Evolutionary conservation across 2,888 invertebrate species (phyloP).

Genomic region (Anticlea derivata): DNA sequence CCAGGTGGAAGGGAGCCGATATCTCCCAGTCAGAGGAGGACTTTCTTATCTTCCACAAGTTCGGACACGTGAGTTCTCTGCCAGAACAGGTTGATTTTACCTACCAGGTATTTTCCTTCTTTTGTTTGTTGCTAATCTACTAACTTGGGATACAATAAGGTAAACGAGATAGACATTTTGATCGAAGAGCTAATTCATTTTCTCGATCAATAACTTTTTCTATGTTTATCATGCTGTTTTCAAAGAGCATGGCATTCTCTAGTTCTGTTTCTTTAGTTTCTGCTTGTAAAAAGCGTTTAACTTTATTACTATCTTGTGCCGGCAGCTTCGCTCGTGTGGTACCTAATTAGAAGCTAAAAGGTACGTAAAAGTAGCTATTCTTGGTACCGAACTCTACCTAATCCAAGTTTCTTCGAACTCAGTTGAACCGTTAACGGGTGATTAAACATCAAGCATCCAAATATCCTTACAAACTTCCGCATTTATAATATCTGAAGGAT

Average conservation of each 20-base stretch:
- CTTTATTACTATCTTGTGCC: slow-evolving; percentile 26
- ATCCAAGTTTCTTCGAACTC: too few relatives aligned
- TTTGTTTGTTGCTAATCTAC: slow-evolving; percentile 56
- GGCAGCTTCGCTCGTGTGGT: too few relatives aligned
- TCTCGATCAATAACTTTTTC: background rate
- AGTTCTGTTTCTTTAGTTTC: too few relatives aligned
- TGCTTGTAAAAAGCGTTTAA: background rate
- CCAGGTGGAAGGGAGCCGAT: slow-evolving; percentile 92
- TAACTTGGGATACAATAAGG: slow-evolving; percentile 40
- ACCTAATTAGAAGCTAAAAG: too few relatives aligned
- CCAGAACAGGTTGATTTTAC: slow-evolving; percentile 56
- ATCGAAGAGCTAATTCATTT: too few relatives aligned
- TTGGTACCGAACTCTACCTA: too few relatives aligned
- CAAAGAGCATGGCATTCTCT: background rate
- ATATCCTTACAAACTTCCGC: too few relatives aligned
- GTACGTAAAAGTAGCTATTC: too few relatives aligned
- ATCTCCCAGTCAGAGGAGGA: slow-evolving; percentile 95
- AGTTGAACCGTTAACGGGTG: too few relatives aligned
- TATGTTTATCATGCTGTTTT: background rate
- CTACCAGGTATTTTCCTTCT: slow-evolving; percentile 70
- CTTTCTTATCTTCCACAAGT: slow-evolving; percentile 94
- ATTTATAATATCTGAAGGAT: too few relatives aligned
- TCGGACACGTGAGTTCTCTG: slow-evolving; percentile 91
- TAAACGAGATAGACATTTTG: slow-evolving; percentile 1
- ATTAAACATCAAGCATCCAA: too few relatives aligned